A percentile compares a stretch with the other conserved stretches of the same genome.
Evolutionary conservation across 2,113 vertebrate genomes (phyloP).

Genomic region (Spermophilus dauricus): DNA sequence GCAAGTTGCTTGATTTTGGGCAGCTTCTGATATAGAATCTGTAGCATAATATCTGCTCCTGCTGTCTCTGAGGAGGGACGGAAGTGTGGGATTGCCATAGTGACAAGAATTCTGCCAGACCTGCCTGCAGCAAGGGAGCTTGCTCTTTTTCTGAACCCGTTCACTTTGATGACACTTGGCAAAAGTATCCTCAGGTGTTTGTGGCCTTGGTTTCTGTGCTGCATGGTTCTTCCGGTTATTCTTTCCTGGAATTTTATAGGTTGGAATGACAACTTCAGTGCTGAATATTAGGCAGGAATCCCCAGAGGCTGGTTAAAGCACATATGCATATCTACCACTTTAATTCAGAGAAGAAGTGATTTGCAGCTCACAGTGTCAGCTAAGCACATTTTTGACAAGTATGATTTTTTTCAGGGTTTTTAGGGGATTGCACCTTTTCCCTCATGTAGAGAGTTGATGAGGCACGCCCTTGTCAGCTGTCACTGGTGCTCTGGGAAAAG

Average conservation of each 20-base stretch:
- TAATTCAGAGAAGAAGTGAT: slow-evolving; percentile 38
- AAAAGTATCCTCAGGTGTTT: background rate
- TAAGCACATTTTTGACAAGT: slow-evolving; percentile 43
- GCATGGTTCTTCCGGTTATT: background rate
- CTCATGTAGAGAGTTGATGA: background rate
- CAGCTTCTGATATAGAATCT: background rate
- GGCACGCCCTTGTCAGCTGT: slow-evolving; percentile 13
- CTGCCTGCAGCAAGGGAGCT: background rate
- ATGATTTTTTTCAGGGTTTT: background rate
- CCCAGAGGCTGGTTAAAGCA: background rate
- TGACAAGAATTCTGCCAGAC: slow-evolving; percentile 17
- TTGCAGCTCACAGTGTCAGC: background rate
- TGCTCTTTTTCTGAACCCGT: slow-evolving; percentile 33
- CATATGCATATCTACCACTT: background rate
- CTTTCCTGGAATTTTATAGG: background rate
- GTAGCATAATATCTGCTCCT: slow-evolving; percentile 7
- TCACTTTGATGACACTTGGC: slow-evolving; percentile 49
- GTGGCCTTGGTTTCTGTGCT: background rate
- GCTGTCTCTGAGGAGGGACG: background rate
- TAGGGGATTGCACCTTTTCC: background rate
- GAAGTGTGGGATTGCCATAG: slow-evolving; percentile 17
- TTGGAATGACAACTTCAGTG: background rate
- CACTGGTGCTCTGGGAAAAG: slow-evolving; percentile 1
- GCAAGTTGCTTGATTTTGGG: background rate
- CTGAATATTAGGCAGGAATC: background rate